Percentiles rank a stretch among this genome's conserved stretches.
These are phyloP conservation scores for pig (Sus scrofa) DNA, from an alignment of 2,113 vertebrate species.

Conservation along the genomic window T2T-Sscrofa CM000826.6:77554501-77555000, in stretches of 20 bases:
- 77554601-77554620: not conserved
- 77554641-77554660: not conserved
- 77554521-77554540: fast-evolving
- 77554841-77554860: not conserved
- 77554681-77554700: not conserved
- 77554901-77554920: not conserved
- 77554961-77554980: not conserved
- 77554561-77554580: not conserved
- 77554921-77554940: not conserved
- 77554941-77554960: not conserved
- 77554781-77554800: not conserved
- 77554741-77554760: not conserved
- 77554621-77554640: not conserved
- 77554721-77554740: fast-evolving
- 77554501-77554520: not conserved
- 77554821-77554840: not conserved
- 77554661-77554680: not conserved
- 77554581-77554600: slow-evolving; percentile 27
- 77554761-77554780: not conserved
- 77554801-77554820: not conserved
- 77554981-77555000: not conserved
- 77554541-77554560: not conserved
- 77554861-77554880: not conserved
- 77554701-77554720: not conserved
- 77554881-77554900: not conserved